Base-by-base conservation (phyloP, 2,113 vertebrate species). In the Alexandromys fortis region DNA sequence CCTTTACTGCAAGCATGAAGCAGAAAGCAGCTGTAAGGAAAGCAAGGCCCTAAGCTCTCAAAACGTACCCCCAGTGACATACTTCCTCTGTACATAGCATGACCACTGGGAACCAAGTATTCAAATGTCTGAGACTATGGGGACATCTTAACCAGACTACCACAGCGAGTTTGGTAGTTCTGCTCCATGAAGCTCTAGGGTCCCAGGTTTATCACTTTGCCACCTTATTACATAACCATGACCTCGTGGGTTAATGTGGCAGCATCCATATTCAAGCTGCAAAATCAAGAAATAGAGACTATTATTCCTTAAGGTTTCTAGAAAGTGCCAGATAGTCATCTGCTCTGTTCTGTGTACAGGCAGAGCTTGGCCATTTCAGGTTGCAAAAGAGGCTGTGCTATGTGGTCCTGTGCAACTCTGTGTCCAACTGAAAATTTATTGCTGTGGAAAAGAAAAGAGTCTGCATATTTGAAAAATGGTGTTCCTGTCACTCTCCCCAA, bases 221-320 rank as follows among this genome's bases (percentile, higher is more conserved):
- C 38, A 67, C 83, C 17, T 30, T 26, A 65, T 0, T 1, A 10
- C 68, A 30, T 92, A 58, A 10, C 61, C 24, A 58, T 91, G 49
- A 33, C 24, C 4, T 67, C 28, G 17, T 52, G 38, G 38, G 47
- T 67, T 65, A 67, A 7, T 55, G 58, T 21, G 55, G 61, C 70
- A 92, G 26, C 68, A 63, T 87, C 21, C 30, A 7, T 65, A 8
- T 86, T 83, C 78, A 72, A 91, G 73, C n/a, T 91, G 24, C 55
- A 55, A 28, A 77, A 67, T 86, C 78, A 87, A 92, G 55, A 45
- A 94, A 33, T 70, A 24, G 93, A 81, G 70, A 47, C 22, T 17
- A 8, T 90, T 90, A 76, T 82, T 95, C 86, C 75, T 81, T 76
- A 92, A 76, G 28, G 19, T 63, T 95, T 89, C 85, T 77, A 73